Base-by-base conservation (phyloP, 2,797 vertebrate species). In the Kryptopterus vitreolus region DNA sequence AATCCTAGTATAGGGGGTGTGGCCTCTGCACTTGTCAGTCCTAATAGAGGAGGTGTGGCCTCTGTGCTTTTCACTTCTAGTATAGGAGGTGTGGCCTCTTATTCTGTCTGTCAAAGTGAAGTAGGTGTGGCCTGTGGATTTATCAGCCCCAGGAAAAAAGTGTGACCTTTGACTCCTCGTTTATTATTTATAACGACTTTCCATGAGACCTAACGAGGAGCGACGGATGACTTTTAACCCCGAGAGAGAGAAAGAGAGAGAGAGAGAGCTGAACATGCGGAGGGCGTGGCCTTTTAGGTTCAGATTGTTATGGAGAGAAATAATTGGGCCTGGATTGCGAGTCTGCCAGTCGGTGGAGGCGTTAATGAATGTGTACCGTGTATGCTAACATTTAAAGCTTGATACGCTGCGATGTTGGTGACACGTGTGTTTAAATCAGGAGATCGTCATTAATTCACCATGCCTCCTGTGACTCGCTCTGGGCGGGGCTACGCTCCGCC, bases 391-490 rank as follows among this genome's bases (percentile, higher is more conserved):
- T 57, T 76, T 76, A 62, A n/a, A 61, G 33, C 11, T 61, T 3
- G 38, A 29, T 24, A 33, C 53, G 24, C 33, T 24, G 20, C 24
- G 16, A 50, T 13, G 69, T 53, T 53, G 20, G 4, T 35, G 20
- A 53, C 69, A 71, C 13, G 26, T 52, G 26, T 20, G 52, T 50
- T 31, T 52, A 52, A 70, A 50, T 72, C 50, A 55, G 52, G 8
- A 48, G 73, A 76, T 50, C 29, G 58, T 31, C 57, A 61, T 76
- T 58, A 61, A 62, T 76, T 76, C 73, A 50, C 24, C 29, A 5
- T 20, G 29, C 18, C 22, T 43, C n/a, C n/a, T 11, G 35, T n/a
- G 16, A 61, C 16, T 68, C 11, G 58, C 33, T 57, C 50, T n/a
- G 57, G 16, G 12, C 16, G 9, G 38, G 43, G 29, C 55, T 62